Percentiles rank a stretch among this genome's conserved stretches.
Conservation (phyloP, 2,888 invertebrate species). For the Dicranocentrus wangi region DNA sequence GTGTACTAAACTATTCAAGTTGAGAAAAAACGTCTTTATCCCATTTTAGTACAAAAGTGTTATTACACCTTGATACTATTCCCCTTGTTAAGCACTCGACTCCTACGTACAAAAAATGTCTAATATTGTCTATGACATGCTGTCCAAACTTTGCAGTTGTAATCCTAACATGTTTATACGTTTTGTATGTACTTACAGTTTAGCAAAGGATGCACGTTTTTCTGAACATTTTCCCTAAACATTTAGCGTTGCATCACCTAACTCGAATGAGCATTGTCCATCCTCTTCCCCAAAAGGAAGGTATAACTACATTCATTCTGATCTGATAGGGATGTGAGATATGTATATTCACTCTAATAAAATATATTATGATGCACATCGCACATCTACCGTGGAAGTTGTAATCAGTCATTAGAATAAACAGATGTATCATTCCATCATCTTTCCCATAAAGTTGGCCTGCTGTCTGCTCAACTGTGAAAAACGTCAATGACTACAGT, state of each 20-base stretch:
- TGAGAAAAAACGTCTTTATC: conserved; percentile 33
- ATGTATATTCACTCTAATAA: no score
- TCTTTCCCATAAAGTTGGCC: no score
- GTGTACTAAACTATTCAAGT: background rate
- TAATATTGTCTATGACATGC: conserved; percentile 9
- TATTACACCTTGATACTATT: conserved; percentile 57
- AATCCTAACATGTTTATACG: background rate
- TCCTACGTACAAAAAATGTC: conserved; percentile 31
- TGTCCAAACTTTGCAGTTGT: conserved; percentile 19
- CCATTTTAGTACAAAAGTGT: conserved; percentile 39
- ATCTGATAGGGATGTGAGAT: conserved; percentile 1
- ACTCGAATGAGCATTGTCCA: no score
- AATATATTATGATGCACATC: no score
- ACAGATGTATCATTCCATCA: no score
- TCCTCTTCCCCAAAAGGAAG: no score
- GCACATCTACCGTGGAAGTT: no score
- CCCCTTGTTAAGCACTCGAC: conserved; percentile 51
- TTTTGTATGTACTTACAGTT: background rate
- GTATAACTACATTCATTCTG: no score
- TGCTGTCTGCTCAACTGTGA: no score
- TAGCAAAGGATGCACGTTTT: background rate
- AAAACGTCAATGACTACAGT: no score
- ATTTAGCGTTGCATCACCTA: no score
- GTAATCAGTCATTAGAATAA: no score
- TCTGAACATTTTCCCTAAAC: background rate